These are phyloP conservation scores for Drosophila monieri DNA, from an alignment of 2,888 invertebrate genomes.

Conservation along the genomic window DNA sequence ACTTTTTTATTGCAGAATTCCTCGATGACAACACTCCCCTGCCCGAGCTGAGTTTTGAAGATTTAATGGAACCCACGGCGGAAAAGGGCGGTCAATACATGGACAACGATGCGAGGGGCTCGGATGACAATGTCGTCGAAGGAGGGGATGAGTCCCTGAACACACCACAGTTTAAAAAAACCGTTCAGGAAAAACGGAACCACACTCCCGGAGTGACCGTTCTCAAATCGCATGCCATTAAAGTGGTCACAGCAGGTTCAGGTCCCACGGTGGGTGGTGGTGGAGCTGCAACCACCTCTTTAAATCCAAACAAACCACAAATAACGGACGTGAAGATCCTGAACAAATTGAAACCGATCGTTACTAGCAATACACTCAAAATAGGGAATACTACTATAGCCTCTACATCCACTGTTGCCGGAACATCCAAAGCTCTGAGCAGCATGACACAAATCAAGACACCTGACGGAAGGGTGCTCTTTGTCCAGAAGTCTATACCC, in stretches of 20 bases:
- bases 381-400: slow-evolving; percentile 69
- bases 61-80: slow-evolving; percentile 72
- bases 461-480: slow-evolving; percentile 84
- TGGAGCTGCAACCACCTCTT: not conserved
- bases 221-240: slow-evolving; percentile 33
- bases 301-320: slow-evolving; percentile 22
- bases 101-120: slow-evolving; percentile 36
- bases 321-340: slow-evolving; percentile 61
- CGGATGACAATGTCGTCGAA: slow-evolving; percentile 40
- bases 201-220: slow-evolving; percentile 29
- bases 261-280: slow-evolving; percentile 11
- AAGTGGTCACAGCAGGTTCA: slow-evolving; percentile 46
- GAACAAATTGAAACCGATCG: slow-evolving; percentile 56
- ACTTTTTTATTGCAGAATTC: slow-evolving; percentile 54
- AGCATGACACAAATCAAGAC: slow-evolving; percentile 72
- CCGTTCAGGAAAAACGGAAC: slow-evolving; percentile 63
- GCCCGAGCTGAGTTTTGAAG: slow-evolving; percentile 79
- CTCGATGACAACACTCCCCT: slow-evolving; percentile 70
- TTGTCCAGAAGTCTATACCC: slow-evolving; percentile 82
- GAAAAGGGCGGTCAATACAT: slow-evolving; percentile 54
- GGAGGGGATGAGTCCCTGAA: slow-evolving; percentile 63
- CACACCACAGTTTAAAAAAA: slow-evolving; percentile 71
- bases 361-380: slow-evolving; percentile 45
- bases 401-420: slow-evolving; percentile 19
- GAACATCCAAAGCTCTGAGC: slow-evolving; percentile 30